Conservation (phyloP, 2,113 vertebrate genomes). For the Mobula birostris region DNA sequence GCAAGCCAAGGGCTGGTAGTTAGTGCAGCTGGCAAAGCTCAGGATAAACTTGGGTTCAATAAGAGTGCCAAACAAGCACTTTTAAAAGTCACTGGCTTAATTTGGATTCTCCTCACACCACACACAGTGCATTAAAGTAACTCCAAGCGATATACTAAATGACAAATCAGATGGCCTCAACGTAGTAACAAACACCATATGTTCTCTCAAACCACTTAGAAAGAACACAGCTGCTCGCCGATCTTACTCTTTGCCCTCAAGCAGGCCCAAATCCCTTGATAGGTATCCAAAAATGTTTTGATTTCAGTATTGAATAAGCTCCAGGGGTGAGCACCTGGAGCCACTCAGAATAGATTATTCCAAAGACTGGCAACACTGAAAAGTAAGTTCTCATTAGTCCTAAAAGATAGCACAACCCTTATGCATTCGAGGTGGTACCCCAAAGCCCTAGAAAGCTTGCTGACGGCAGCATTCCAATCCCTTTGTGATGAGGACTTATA, state of each 20-base stretch:
- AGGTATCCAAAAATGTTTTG: neutral
- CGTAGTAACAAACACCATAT: neutral
- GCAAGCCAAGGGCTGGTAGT: neutral
- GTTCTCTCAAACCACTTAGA: neutral
- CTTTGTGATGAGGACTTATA: too few species aligned
- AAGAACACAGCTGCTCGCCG: neutral
- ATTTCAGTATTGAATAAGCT: neutral
- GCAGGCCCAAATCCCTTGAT: neutral
- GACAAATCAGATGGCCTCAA: neutral
- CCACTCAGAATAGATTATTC: too few species aligned
- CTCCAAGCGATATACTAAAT: neutral
- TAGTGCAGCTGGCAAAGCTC: neutral
- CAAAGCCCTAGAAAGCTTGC: too few species aligned
- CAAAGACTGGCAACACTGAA: too few species aligned
- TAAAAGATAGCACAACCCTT: too few species aligned
- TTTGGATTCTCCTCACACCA: neutral
- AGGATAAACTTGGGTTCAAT: neutral
- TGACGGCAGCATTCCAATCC: too few species aligned
- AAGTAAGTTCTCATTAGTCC: too few species aligned
- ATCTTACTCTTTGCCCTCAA: neutral
- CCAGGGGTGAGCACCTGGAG: too few species aligned
- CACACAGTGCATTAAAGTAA: neutral
- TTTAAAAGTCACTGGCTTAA: constrained; percentile 4
- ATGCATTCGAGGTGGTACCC: too few species aligned
- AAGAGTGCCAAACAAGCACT: neutral